Conservation (phyloP, 1,140 invertebrate genomes). For the Diorhabda elongata region DNA sequence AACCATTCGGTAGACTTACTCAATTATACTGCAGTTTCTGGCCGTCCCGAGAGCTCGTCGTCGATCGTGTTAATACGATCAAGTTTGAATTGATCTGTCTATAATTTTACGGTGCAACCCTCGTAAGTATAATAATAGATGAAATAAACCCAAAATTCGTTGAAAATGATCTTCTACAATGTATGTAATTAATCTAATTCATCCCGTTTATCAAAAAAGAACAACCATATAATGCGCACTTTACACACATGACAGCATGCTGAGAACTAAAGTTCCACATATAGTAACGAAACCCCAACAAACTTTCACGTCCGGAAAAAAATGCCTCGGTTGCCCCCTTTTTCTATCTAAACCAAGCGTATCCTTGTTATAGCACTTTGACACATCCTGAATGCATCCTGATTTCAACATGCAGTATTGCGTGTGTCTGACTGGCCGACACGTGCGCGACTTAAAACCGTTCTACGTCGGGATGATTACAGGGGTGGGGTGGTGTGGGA, state of each 20-base stretch:
- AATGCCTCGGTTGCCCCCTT: background rate
- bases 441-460: background rate
- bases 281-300: background rate
- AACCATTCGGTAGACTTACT: no score
- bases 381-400: background rate
- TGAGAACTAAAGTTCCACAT: background rate
- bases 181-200: no score
- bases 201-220: background rate
- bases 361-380: conserved; percentile 2
- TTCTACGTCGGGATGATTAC: no score
- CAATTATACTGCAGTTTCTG: no score
- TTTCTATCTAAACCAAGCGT: background rate
- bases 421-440: conserved; percentile 1
- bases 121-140: no score
- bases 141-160: no score
- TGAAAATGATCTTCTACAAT: no score
- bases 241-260: background rate
- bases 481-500: no score
- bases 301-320: background rate
- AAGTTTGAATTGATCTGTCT: no score
- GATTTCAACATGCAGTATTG: background rate
- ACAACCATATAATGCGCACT: background rate
- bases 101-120: no score
- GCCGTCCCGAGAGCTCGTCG: no score
- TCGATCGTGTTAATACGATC: no score